Evolutionary conservation across 2,888 invertebrate genomes (phyloP), one percentile per base, ranked within the genome.

Genomic region (Nebria salina): DNA sequence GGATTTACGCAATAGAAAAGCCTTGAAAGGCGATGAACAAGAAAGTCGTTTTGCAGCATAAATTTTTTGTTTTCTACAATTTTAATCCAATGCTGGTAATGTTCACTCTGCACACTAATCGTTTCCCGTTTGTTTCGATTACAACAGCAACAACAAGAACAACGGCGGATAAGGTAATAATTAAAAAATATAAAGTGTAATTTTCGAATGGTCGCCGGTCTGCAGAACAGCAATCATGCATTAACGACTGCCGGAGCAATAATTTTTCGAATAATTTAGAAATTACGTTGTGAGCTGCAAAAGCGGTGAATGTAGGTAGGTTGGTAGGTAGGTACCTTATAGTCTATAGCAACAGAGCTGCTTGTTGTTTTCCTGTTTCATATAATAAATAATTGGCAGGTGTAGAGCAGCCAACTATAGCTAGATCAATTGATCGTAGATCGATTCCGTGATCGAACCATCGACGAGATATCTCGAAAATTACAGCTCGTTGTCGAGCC

Each of bases 401-500:
- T 81, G 80, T 75, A 81, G 80, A 72, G 8, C 15, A 66, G 25
- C 65, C 34, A 34, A 34, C 54, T 5, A 54, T 54, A 54, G 54
- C 54, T 75, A 79, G 80, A 81, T 81, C 80, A 81, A 81, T 54
- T 76, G 80, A 81, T 81, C 80, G 75, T 75, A 81, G 80, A 81
- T 81, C 80, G 80, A 82, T 83, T 86, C 85, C 86, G 86, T 86
- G 87, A 86, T 87, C 86, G 86, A 85, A 85, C 86, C 85, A 86
- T 85, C 86, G 86, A 86, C 86, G 84, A 86, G 87, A 87, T 87
- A 87, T 87, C 54, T 54, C 87, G 87, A 86, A 87, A 87, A 87
- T 87, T 87, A 87, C 85, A 86, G 79, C 77, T 72, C 42, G 77
- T 78, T 74, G 70, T 75, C 54, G 75, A 81, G 34, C 5, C 76